These are phyloP conservation scores for Scomber colias DNA, from an alignment of 2,113 vertebrate species.

Conservation along the genomic window DNA sequence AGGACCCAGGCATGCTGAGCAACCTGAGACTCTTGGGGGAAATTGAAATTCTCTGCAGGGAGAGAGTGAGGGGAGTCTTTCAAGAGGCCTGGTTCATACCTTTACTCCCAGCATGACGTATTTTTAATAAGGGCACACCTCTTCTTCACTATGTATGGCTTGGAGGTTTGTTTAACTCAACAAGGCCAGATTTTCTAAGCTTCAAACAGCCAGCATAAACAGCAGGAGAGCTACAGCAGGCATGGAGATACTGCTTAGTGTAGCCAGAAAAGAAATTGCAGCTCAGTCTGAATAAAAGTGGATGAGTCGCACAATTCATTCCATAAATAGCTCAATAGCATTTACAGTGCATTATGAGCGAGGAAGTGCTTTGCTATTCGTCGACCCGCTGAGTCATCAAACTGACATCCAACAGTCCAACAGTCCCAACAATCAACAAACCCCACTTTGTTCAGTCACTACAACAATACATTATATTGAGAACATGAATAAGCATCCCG, in stretches of 20 bases:
- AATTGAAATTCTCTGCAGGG: slow-evolving; percentile 73
- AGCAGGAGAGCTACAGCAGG: slow-evolving; percentile 40
- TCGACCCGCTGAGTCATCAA: too few species aligned
- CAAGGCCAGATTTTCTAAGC: slow-evolving; percentile 53
- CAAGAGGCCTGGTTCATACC: slow-evolving; percentile 53
- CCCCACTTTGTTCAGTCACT: too few species aligned
- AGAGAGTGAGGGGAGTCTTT: slow-evolving; percentile 67
- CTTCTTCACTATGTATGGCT: slow-evolving; percentile 63
- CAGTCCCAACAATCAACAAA: too few species aligned
- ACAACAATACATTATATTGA: too few species aligned
- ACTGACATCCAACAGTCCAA: too few species aligned
- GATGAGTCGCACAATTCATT: too few species aligned
- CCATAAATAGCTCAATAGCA: too few species aligned
- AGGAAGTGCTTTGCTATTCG: too few species aligned
- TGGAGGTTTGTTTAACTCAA: slow-evolving; percentile 55
- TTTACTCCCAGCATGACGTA: slow-evolving; percentile 73
- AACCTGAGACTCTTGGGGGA: slow-evolving; percentile 52
- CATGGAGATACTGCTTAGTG: neutral
- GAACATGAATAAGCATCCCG: too few species aligned
- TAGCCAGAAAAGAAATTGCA: too few species aligned
- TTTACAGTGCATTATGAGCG: too few species aligned
- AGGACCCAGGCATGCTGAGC: slow-evolving; percentile 61
- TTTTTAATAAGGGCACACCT: slow-evolving; percentile 78
- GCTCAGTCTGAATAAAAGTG: too few species aligned
- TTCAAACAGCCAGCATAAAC: slow-evolving; percentile 54